Percentiles rank a stretch among this genome's conserved stretches.
Evolutionary conservation across 2,113 vertebrate species (phyloP).

Genomic region (Esox niger): DNA sequence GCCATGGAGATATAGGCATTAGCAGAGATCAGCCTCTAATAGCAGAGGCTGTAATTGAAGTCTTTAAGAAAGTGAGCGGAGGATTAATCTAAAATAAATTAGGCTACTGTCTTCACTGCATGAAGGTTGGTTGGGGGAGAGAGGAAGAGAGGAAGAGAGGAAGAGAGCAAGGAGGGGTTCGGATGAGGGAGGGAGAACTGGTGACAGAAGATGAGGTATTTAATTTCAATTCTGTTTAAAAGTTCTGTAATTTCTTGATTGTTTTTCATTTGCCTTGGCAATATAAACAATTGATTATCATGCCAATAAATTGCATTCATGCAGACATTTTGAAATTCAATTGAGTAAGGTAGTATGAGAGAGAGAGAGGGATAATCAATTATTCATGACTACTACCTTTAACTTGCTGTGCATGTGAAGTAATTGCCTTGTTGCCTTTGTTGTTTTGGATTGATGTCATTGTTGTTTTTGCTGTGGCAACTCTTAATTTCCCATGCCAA

Average conservation of each 20-base stretch:
- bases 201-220: background rate
- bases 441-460: too few relatives aligned
- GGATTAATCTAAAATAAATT: conserved; percentile 67
- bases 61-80: conserved; percentile 73
- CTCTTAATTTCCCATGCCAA: too few relatives aligned
- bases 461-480: too few relatives aligned
- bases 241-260: too few relatives aligned
- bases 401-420: too few relatives aligned
- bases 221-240: too few relatives aligned
- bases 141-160: conserved; percentile 32
- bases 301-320: too few relatives aligned
- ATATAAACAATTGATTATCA: too few relatives aligned
- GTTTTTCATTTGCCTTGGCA: too few relatives aligned
- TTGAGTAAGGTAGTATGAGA: conserved; percentile 48
- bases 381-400: too few relatives aligned
- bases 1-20: conserved; percentile 71
- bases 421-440: too few relatives aligned
- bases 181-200: background rate
- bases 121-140: conserved; percentile 44
- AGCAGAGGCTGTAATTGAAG: conserved; percentile 72
- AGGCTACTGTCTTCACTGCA: conserved; percentile 60
- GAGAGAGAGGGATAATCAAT: conserved; percentile 46
- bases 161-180: background rate
- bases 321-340: conserved; percentile 30
- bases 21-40: conserved; percentile 69